Conservation (phyloP, 2,888 invertebrate genomes). For the Tricholauxania praeusta region DNA sequence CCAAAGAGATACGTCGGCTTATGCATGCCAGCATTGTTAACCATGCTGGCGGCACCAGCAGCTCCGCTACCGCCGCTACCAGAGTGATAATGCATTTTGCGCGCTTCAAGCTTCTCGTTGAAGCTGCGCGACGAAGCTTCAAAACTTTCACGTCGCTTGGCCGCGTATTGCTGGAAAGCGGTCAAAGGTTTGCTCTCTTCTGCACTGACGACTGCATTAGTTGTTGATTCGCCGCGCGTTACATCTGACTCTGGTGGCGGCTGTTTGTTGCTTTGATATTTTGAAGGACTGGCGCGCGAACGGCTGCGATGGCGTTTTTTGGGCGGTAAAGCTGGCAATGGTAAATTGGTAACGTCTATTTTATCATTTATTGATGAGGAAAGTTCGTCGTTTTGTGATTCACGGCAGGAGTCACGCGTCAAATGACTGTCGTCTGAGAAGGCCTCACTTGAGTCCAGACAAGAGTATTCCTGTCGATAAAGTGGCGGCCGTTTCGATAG, state of each 20-base stretch:
- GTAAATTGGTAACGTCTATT: slow-evolving; percentile 65
- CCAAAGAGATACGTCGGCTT: slow-evolving; percentile 67
- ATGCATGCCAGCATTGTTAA: slow-evolving; percentile 45
- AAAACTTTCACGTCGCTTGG: slow-evolving; percentile 63
- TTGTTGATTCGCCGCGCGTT: slow-evolving; percentile 36
- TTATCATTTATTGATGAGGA: slow-evolving; percentile 64
- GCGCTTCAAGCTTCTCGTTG: slow-evolving; percentile 66
- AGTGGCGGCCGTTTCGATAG: slow-evolving; percentile 48
- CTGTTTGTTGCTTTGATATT: slow-evolving; percentile 48
- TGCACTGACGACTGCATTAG: slow-evolving; percentile 34
- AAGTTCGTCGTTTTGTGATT: slow-evolving; percentile 64
- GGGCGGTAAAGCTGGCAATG: slow-evolving; percentile 65
- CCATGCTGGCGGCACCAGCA: slow-evolving; percentile 42
- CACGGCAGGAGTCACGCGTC: slow-evolving; percentile 62
- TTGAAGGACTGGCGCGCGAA: slow-evolving; percentile 58
- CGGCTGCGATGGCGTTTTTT: slow-evolving; percentile 64
- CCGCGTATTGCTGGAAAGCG: slow-evolving; percentile 62
- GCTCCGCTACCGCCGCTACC: slow-evolving; percentile 53
- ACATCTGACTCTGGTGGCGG: slow-evolving; percentile 43
- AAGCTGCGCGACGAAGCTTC: slow-evolving; percentile 64
- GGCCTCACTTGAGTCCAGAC: slow-evolving; percentile 64
- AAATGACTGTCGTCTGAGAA: slow-evolving; percentile 65
- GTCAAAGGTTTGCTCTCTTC: slow-evolving; percentile 46
- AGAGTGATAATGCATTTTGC: slow-evolving; percentile 67
- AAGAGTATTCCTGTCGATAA: slow-evolving; percentile 58